Evolutionary conservation across 2,113 vertebrate genomes (phyloP).

Genomic region (Eulacestoma nigropectus): DNA sequence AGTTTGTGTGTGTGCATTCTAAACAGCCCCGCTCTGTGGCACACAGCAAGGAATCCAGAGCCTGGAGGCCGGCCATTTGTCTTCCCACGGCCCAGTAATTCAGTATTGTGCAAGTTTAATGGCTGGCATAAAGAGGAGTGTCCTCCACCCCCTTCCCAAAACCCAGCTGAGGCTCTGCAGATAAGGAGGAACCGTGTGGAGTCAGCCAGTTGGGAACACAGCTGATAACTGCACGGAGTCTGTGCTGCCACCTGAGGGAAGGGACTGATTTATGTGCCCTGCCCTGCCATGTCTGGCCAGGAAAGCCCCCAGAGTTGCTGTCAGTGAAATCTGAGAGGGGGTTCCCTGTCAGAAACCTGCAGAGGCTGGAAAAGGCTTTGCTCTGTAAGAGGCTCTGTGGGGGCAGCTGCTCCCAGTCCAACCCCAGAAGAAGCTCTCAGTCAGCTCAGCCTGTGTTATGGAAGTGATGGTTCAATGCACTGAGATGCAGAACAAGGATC

Average conservation of each 20-base stretch:
- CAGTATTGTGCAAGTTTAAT: background rate
- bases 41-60: background rate
- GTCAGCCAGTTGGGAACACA: background rate
- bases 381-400: background rate
- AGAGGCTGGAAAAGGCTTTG: background rate
- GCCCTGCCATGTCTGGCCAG: background rate
- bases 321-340: background rate
- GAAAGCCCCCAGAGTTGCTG: background rate
- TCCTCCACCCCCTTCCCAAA: background rate
- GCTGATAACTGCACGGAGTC: background rate
- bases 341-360: background rate
- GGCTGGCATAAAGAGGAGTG: background rate
- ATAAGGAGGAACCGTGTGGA: background rate
- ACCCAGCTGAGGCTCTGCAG: background rate
- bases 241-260: background rate
- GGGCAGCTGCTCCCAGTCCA: background rate
- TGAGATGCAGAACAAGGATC: background rate
- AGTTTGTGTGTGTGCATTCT: background rate
- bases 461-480: background rate
- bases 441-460: background rate
- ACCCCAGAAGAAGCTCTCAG: background rate
- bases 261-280: background rate
- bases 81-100: background rate
- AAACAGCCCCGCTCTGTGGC: background rate
- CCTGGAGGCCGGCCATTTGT: constrained; percentile 17